These are phyloP conservation scores for Myocastor coypus DNA, from an alignment of 2,113 vertebrate species.

Conservation along the genomic window DNA sequence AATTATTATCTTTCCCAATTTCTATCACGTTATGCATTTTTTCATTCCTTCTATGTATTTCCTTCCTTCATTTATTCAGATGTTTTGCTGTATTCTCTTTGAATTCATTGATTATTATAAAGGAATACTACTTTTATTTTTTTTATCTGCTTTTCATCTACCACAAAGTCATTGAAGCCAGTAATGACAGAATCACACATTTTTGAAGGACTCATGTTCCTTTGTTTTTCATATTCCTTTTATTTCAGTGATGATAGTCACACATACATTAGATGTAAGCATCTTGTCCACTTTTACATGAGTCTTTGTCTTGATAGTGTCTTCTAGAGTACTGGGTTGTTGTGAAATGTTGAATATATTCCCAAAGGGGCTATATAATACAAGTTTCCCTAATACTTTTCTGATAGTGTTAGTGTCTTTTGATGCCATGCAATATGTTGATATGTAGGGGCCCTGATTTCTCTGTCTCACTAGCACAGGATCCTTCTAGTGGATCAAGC, in stretches of 20 bases:
- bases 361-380: background rate
- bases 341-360: background rate
- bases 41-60: background rate
- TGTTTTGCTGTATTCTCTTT: background rate
- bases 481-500: background rate
- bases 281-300: background rate
- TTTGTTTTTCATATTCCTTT: background rate
- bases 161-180: background rate
- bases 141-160: background rate
- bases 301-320: background rate
- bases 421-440: background rate
- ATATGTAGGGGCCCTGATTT: background rate
- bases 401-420: background rate
- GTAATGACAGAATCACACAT: background rate
- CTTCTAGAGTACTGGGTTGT: background rate
- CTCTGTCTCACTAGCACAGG: background rate
- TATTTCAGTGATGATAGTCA: background rate
- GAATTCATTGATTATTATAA: background rate
- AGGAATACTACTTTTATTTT: background rate
- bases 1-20: background rate
- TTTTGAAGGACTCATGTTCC: background rate
- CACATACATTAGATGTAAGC: background rate
- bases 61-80: background rate
- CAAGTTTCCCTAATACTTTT: background rate
- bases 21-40: background rate